Percentiles rank a stretch among this genome's conserved stretches.
Evolutionary conservation across 2,113 vertebrate species (phyloP).

Genomic region (Camelus bactrianus): DNA sequence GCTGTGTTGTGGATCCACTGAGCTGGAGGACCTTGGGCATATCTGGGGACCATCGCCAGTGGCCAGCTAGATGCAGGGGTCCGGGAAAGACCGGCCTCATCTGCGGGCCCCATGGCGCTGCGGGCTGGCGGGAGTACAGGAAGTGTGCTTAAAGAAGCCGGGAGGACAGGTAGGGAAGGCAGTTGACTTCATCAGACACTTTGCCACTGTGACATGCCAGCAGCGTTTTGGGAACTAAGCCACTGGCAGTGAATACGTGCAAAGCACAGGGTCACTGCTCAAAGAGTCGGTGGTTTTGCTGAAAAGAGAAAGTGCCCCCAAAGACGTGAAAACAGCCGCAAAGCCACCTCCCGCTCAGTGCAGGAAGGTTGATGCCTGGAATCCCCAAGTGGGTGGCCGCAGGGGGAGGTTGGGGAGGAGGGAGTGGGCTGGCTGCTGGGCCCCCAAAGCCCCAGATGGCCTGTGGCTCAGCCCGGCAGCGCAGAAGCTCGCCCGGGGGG

Average conservation of each 20-base stretch:
- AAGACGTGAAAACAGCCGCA: background rate
- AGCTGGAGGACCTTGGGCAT: background rate
- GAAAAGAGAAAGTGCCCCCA: background rate
- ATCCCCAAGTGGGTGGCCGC: background rate
- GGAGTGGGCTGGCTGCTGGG: too few species aligned
- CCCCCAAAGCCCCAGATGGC: too few species aligned
- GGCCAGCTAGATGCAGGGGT: fast-evolving
- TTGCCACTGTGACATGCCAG: too few species aligned
- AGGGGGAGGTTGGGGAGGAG: background rate
- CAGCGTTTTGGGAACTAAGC: background rate
- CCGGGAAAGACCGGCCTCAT: background rate
- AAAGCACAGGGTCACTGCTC: background rate
- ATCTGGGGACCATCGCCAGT: too few species aligned
- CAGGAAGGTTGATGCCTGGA: fast-evolving
- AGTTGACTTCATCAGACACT: background rate
- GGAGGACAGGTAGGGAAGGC: background rate
- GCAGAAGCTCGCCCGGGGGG: background rate
- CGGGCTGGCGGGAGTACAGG: fast-evolving
- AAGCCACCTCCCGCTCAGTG: background rate
- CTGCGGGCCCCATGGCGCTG: fast-evolving
- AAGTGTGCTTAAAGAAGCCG: background rate
- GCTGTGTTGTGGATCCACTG: background rate
- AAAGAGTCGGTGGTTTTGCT: background rate
- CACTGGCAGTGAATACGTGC: background rate
- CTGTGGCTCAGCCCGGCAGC: fast-evolving